Base-by-base conservation (phyloP, 2,797 vertebrate species). In the Pampus argenteus region DNA sequence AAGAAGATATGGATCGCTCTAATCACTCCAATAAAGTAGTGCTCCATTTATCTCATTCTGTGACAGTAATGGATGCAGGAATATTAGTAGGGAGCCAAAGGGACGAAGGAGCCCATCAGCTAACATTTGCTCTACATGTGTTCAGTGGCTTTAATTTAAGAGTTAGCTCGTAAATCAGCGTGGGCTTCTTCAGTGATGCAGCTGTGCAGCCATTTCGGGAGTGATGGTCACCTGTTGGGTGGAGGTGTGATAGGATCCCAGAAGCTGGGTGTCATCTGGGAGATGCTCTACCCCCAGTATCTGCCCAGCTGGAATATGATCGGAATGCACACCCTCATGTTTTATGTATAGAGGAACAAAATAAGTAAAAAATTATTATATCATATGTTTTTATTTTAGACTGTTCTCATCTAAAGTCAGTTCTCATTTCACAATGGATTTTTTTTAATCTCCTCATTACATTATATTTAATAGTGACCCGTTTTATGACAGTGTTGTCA, bases 41-140 rank as follows among this genome's bases (percentile, higher is more conserved):
- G 17, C 69, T 78, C 52, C 49, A 28, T 25, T 66, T 4, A 72
- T 82, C 59, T 86, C 71, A 71, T 68, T 76, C 65, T 76, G 72
- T 67, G 69, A 58, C 54, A 45, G 51, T 34, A 38, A 72, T 34
- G 64, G 34, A 67, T 59, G 54, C 34, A 62, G 40, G 45, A 28
- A 52, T 59, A 56, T 69, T 66, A 84, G 78, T 65, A 18, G 64
- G 18, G 51, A 68, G 52, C 34, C 65, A 68, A 62, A 79, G 65
- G 72, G 56, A 68, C 3, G n/a, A 28, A 55, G 38, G 17, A 49
- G 31, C 48, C 28, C 22, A 6, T 49, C 51, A 38, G 44, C 57
- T 67, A 22, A 71, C 60, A 71, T 50, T 66, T 44, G 22, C 18
- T 55, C 36, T 44, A 11, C 62, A 56, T 69, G 56, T 70, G 23